Evolutionary conservation across 2,888 invertebrate species (phyloP).

Genomic region (Fragum whitleyi): DNA sequence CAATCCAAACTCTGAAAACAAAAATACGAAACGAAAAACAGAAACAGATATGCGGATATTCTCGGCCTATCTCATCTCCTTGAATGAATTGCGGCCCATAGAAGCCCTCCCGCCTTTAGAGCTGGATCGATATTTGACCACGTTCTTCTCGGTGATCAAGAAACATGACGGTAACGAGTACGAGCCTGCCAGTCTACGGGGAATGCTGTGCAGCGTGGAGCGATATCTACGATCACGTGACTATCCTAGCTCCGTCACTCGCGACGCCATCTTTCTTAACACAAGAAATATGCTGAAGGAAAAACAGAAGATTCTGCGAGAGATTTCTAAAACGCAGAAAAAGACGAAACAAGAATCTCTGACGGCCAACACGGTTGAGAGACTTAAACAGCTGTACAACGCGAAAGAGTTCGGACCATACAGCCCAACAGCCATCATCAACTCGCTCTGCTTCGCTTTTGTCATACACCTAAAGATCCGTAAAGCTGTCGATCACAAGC

Average conservation of each 20-base stretch:
- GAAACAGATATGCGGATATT: conserved; percentile 80
- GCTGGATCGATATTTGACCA: conserved; percentile 76
- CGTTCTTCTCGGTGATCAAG: conserved; percentile 76
- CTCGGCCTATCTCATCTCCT: conserved; percentile 70
- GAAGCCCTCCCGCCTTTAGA: conserved; percentile 74
- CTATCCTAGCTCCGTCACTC: conserved; percentile 75
- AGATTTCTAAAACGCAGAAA: conserved; percentile 74
- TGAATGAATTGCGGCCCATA: conserved; percentile 74
- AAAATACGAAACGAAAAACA: conserved; percentile 79
- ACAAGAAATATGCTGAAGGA: conserved; percentile 77
- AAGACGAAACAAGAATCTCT: conserved; percentile 38
- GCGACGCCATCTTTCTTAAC: conserved; percentile 73
- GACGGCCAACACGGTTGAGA: conserved; percentile 68
- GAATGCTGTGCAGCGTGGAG: conserved; percentile 80
- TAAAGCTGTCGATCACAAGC: conserved; percentile 79
- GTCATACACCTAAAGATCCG: conserved; percentile 77
- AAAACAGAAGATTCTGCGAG: conserved; percentile 74
- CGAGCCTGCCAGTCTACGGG: conserved; percentile 79
- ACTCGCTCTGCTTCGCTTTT: conserved; percentile 77
- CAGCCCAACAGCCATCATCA: conserved; percentile 77
- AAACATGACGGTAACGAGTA: conserved; percentile 80
- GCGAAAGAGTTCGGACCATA: conserved; percentile 80
- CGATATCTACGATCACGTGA: conserved; percentile 74
- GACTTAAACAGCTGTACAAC: conserved; percentile 74
- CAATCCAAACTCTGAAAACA: conserved; percentile 66